Evolutionary conservation across 2,113 vertebrate genomes (phyloP), one percentile per base, ranked within the genome.

Genomic region (Peromyscus leucopus): DNA sequence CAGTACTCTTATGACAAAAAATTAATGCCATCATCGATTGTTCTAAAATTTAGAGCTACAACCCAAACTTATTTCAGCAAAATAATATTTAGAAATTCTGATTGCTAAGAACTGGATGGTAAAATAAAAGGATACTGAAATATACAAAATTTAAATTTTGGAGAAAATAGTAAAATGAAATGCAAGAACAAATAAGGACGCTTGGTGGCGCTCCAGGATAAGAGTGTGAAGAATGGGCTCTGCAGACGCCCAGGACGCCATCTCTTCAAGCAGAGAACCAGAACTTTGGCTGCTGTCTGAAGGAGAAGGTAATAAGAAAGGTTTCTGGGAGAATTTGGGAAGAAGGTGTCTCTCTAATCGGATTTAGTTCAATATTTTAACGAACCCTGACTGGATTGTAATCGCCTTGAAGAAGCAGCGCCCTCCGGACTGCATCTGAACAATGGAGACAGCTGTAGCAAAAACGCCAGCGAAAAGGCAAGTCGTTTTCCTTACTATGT

Each of bases 161-260:
- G 28, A 78, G 74, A 36, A 85, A 96, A 46, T 19, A 11, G 9
- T 15, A 85, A 95, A 96, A 33, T 36, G 74, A 7, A 15, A 12
- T 96, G 94, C 69, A 88, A 85, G 94, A 42, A 42, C 42, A 42
- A 95, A 26, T 82, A 48, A n/a, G 87, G 74, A 96, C 98, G 21
- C 97, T 51, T 96, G 98, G 97, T 98, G 97, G 97, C 83, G 96
- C 93, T 98, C 7, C 51, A 51, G 51, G 51, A 51, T 95, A 97
- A 74, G 71, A 42, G 7, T 76, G 51, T 9, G 51, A 36, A 71
- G 82, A 74, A 92, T 51, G 15, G 21, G 10, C 55, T 76, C n/a
- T 7, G 46, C n/a, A 19, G 7, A 16, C 46, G 2, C 22, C 28
- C 2, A 0, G 7, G 71, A 5, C 17, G n/a, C 63, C 91, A 93